A percentile compares a stretch with the other conserved stretches of the same genome.
Conservation (phyloP, 2,888 invertebrate genomes). For the Zaprionus obscuricornis region DNA sequence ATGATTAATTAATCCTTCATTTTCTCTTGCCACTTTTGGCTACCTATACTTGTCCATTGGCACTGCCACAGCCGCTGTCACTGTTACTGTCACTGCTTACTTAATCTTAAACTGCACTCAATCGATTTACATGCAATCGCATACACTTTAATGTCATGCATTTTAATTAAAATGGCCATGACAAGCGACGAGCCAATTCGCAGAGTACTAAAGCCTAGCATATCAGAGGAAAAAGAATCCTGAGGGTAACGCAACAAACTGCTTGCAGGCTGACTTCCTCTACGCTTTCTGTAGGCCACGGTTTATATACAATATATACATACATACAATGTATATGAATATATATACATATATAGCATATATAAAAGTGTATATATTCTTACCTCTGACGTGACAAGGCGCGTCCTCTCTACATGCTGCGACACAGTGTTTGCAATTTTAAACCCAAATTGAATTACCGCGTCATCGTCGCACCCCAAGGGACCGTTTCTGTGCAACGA, state of each 20-base stretch:
- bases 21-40: constrained; percentile 7
- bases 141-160: constrained; percentile 57
- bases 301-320: constrained; percentile 13
- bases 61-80: neutral
- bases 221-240: neutral
- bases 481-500: constrained; percentile 13
- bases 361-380: neutral
- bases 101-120: constrained; percentile 66
- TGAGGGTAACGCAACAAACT: constrained; percentile 11
- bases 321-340: neutral
- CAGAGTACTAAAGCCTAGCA: constrained; percentile 9
- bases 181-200: neutral
- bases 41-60: constrained; percentile 10
- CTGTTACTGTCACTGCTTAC: constrained; percentile 20
- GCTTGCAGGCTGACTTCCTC: constrained; percentile 7
- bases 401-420: constrained; percentile 40
- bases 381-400: constrained; percentile 15
- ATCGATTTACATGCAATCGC: constrained; percentile 68
- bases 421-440: constrained; percentile 62
- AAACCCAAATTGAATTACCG: constrained; percentile 70
- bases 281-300: neutral
- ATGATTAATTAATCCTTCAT: constrained; percentile 59
- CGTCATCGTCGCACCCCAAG: constrained; percentile 14
- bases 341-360: neutral
- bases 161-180: constrained; percentile 71